phyloP scores from a whole-genome alignment of 2,797 vertebrate genomes.

The Semaprochilodus insignis region DNA sequence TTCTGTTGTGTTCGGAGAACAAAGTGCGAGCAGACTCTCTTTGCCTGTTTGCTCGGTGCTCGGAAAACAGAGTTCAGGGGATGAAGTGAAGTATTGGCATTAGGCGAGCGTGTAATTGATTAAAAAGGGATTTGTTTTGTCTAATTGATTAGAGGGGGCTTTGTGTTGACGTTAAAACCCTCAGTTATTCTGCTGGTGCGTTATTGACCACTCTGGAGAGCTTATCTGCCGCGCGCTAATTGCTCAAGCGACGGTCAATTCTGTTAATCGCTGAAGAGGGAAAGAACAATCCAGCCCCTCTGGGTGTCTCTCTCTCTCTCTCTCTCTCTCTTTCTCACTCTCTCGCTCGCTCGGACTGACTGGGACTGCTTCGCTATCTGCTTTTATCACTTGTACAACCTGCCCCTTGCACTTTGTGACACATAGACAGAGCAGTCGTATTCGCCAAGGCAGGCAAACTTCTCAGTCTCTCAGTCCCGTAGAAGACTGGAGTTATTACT shows the following conservation, averaged over 20 bases:
- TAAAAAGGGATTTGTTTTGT: constrained; percentile 44
- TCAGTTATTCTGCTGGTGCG: constrained; percentile 24
- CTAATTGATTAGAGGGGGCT: constrained; percentile 48
- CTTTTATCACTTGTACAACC: constrained; percentile 3
- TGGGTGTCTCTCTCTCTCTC: background rate
- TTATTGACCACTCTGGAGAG: constrained; percentile 46
- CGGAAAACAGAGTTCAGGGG: constrained; percentile 6
- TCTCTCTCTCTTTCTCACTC: constrained; percentile 3
- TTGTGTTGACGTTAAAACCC: constrained; percentile 16
- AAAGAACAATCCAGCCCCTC: constrained; percentile 24
- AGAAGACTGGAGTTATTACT: too few species aligned
- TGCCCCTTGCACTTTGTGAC: background rate
- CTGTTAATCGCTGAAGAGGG: constrained; percentile 11
- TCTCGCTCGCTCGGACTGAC: background rate
- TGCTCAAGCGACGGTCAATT: constrained; percentile 40
- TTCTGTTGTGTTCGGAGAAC: too few species aligned
- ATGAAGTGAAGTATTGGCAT: constrained; percentile 20
- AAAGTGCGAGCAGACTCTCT: background rate
- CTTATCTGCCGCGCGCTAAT: constrained; percentile 35
- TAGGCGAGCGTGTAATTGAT: constrained; percentile 18
- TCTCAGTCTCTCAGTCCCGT: too few species aligned
- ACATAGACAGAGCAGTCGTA: constrained; percentile 6
- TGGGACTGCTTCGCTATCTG: background rate
- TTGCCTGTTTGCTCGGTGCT: constrained; percentile 9
- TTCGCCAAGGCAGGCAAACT: constrained; percentile 21